Evolutionary conservation across 1,140 invertebrate genomes (phyloP), one percentile per base, ranked within the genome.

Genomic region (Bicyclus anynana): DNA sequence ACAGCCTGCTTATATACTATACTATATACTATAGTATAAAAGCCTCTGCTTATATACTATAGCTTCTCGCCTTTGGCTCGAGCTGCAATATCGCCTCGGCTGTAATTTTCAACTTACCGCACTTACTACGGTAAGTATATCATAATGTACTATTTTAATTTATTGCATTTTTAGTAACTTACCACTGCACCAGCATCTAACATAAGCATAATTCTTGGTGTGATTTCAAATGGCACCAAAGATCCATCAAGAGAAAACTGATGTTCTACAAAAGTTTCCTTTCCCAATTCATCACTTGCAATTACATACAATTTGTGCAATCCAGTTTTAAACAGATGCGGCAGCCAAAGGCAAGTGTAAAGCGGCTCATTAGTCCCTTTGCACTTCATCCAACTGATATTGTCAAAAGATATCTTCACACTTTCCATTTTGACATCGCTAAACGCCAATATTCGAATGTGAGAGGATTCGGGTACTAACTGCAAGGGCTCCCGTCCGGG

Each of bases 381-480:
- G 71, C 94, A 93, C 62, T 88, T 69, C 52, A 83, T 88, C 94
- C 93, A 96, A 38, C 87, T 77, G 37, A 83, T 86, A 77, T 78
- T 73, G 54, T 87, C 84, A 79, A 85, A 85, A 6, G 96, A 91
- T 51, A 97, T 91, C 72, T 91, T 84, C 0, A 96, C 90, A 77
- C 89, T 84, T 0, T 95, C 94, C 58, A 97, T 93, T 33, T 84
- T 67, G 14, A 90, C 87, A 62, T 92, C 86, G 46, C 94, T 95
- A 87, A 96, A 97, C 37, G 92, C 93, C 55, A 96, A 80, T 62
- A 94, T 89, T 84, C 95, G 93, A 74, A 97, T 93, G 87, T 97
- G 94, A 35, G 94, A 94, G 3, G 96, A 97, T 55, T 91, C 85
- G 56, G 75, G 69, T 29, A 96, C 92, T 59, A 92, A 87, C 53